These are phyloP conservation scores for Aphidius ervi DNA, from an alignment of 1,140 invertebrate species.

Conservation along the genomic window DNA sequence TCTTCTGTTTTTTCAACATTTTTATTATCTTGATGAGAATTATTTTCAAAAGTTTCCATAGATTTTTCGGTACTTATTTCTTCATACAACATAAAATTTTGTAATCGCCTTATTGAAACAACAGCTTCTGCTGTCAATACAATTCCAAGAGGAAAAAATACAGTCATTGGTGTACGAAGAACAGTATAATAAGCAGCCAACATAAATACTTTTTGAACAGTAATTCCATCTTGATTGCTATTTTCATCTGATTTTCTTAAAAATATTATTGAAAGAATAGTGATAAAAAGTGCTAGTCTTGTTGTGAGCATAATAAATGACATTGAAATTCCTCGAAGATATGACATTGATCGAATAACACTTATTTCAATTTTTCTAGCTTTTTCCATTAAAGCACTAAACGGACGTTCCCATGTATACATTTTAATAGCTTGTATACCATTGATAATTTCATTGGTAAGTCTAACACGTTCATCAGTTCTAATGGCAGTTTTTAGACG, in stretches of 20 bases:
- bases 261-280: conserved; percentile 71
- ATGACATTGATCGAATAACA: conserved; percentile 64
- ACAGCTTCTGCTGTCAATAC: conserved; percentile 57
- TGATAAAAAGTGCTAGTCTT: conserved; percentile 73
- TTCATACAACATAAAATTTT: conserved; percentile 61
- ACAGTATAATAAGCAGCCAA: conserved; percentile 71
- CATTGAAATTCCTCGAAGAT: conserved; percentile 65
- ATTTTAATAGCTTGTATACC: conserved; percentile 85
- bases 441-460: conserved; percentile 81
- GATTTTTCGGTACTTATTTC: conserved; percentile 43
- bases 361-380: conserved; percentile 61
- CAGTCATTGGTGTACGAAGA: conserved; percentile 67
- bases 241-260: conserved; percentile 14
- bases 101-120: conserved; percentile 66
- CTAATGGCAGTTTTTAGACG: conserved; percentile 59
- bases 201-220: conserved; percentile 73
- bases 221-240: conserved; percentile 55
- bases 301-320: conserved; percentile 69
- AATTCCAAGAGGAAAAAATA: conserved; percentile 66
- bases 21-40: conserved; percentile 17
- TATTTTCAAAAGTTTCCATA: too few species aligned
- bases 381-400: conserved; percentile 62
- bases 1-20: conserved; percentile 4
- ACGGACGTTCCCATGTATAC: conserved; percentile 86
- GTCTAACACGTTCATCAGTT: conserved; percentile 77